phyloP scores from a whole-genome alignment of 37 sponge, comb jelly and placozoan genomes.

The Hexactinellida sp. region DNA sequence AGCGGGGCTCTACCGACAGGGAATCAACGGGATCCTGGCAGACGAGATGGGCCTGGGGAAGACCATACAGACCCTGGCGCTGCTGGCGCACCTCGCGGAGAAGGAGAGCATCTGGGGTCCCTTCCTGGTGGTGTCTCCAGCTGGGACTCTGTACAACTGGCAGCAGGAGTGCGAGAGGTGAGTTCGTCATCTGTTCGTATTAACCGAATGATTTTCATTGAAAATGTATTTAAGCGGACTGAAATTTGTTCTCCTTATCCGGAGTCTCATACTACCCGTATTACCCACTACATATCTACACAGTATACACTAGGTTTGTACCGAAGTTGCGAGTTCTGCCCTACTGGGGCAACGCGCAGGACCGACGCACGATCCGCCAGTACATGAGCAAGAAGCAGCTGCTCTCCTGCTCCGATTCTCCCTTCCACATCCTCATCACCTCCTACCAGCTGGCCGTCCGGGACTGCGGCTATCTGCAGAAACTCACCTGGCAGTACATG shows the following conservation, averaged over 20 bases:
- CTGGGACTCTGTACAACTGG: conserved; percentile 93
- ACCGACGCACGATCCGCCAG: conserved; percentile 72
- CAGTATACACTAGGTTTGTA: neutral
- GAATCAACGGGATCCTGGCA: conserved; percentile 91
- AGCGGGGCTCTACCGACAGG: conserved; percentile 83
- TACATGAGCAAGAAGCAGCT: conserved; percentile 78
- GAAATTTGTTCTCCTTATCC: no score
- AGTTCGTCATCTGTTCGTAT: neutral
- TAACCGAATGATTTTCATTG: no score
- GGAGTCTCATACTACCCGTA: no score
- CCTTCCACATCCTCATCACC: conserved; percentile 81
- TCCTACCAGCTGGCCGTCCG: conserved; percentile 84
- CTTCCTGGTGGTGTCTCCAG: conserved; percentile 79
- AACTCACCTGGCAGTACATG: conserved; percentile 94
- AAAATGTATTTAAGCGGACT: no score
- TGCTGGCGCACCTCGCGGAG: conserved; percentile 79
- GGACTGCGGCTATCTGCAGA: conserved; percentile 76
- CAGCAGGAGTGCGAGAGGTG: conserved; percentile 82
- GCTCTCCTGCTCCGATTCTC: conserved; percentile 54
- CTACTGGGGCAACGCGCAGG: conserved; percentile 84
- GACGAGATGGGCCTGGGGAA: conserved; percentile 96
- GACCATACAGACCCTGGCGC: conserved; percentile 78
- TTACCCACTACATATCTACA: no score
- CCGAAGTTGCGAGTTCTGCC: conserved; percentile 49
- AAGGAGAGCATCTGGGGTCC: conserved; percentile 83